Evolutionary conservation across 2,888 invertebrate species (phyloP).

Genomic region (Morinoia aosen): DNA sequence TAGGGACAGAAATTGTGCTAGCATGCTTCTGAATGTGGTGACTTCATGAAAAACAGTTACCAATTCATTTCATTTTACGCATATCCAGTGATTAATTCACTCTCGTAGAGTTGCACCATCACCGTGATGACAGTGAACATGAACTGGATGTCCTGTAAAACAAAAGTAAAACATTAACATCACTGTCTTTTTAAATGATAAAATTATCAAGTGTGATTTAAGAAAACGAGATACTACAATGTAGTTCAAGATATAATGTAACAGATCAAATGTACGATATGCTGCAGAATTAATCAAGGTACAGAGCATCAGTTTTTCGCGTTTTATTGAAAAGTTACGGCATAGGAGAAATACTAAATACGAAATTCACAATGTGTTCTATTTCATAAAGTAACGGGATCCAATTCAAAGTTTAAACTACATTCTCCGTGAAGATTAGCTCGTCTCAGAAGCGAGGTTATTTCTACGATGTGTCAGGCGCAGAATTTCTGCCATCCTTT

Average conservation of each 20-base stretch:
- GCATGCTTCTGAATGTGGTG: neutral
- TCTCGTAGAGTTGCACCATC: neutral
- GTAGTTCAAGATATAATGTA: too few species aligned
- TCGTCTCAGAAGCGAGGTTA: neutral
- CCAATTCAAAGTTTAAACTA: neutral
- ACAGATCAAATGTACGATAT: too few species aligned
- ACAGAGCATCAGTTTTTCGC: too few species aligned
- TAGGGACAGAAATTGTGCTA: neutral
- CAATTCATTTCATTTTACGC: neutral
- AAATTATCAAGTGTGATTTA: neutral
- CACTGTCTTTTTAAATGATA: neutral
- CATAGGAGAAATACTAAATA: too few species aligned
- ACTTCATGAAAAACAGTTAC: neutral
- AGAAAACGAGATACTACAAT: too few species aligned
- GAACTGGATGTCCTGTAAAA: neutral
- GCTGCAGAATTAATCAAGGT: too few species aligned
- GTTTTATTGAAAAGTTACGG: too few species aligned
- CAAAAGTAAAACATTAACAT: neutral
- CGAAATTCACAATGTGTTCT: neutral
- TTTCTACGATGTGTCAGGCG: neutral
- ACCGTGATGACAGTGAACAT: constrained; percentile 7
- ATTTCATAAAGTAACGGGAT: neutral
- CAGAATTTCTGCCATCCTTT: neutral
- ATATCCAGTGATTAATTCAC: neutral
- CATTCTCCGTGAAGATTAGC: neutral